Evolutionary conservation across 2,113 vertebrate species (phyloP).

Genomic region (Epinephelus moara): DNA sequence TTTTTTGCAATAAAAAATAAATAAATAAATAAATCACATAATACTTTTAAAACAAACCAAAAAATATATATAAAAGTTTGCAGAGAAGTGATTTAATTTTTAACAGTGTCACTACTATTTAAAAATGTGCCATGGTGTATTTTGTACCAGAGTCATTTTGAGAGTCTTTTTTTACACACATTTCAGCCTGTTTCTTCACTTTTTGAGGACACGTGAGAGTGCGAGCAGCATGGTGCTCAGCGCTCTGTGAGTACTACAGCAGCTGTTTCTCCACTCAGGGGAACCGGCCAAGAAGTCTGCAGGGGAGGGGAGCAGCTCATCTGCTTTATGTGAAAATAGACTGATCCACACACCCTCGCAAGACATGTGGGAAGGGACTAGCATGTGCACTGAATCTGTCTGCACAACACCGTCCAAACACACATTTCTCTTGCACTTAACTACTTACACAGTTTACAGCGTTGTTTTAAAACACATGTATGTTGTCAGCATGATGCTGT

Average conservation of each 20-base stretch:
- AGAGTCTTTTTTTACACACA: background rate
- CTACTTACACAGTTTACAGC: no score
- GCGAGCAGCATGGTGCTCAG: constrained; percentile 35
- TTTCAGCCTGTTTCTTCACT: background rate
- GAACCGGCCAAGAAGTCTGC: constrained; percentile 37
- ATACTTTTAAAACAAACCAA: no score
- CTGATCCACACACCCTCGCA: constrained; percentile 20
- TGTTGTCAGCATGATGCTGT: background rate
- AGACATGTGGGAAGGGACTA: background rate
- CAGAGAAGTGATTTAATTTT: background rate
- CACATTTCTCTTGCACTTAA: background rate
- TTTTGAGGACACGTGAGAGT: constrained; percentile 23
- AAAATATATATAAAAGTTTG: background rate
- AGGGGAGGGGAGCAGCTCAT: constrained; percentile 14
- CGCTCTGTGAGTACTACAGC: constrained; percentile 49
- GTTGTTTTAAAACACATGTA: no score
- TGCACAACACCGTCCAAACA: constrained; percentile 2
- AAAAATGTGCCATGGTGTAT: background rate
- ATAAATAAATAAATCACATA: no score
- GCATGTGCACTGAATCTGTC: constrained; percentile 5
- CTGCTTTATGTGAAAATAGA: constrained; percentile 54
- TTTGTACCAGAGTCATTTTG: background rate
- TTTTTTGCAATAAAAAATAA: no score
- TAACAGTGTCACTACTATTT: no score
- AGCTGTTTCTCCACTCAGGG: constrained; percentile 73